These are phyloP conservation scores for Caenorhabditis remanei DNA, from an alignment of 1,140 invertebrate genomes.

Conservation along the genomic window DNA sequence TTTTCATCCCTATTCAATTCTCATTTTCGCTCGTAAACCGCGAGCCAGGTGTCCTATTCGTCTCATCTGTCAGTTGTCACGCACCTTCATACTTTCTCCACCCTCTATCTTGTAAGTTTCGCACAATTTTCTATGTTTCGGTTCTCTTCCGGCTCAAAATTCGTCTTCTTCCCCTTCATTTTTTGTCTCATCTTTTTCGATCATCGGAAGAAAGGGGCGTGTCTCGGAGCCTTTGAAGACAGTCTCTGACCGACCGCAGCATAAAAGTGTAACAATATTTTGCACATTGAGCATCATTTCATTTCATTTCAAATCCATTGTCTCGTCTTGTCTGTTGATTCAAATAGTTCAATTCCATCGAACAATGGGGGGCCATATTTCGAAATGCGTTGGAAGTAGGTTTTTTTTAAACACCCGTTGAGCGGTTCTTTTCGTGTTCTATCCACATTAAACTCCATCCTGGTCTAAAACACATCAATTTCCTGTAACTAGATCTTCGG, in stretches of 20 bases:
- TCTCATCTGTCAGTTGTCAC: conserved; percentile 18
- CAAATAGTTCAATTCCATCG: background rate
- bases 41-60: conserved; percentile 19
- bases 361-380: background rate
- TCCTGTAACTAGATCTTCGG: too few relatives aligned
- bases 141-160: background rate
- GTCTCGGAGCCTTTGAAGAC: too few relatives aligned
- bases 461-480: too few relatives aligned
- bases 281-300: too few relatives aligned
- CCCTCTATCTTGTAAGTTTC: background rate
- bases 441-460: too few relatives aligned
- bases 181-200: background rate
- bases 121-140: background rate
- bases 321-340: background rate
- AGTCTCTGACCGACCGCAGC: too few relatives aligned
- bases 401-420: background rate
- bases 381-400: background rate
- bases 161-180: background rate
- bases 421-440: too few relatives aligned
- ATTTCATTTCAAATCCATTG: background rate
- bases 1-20: background rate
- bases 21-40: conserved; percentile 14
- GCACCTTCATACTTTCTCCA: conserved; percentile 9
- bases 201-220: too few relatives aligned
- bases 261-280: too few relatives aligned